Conservation (phyloP, 2,113 vertebrate species). For the Malurus cyaneus region DNA sequence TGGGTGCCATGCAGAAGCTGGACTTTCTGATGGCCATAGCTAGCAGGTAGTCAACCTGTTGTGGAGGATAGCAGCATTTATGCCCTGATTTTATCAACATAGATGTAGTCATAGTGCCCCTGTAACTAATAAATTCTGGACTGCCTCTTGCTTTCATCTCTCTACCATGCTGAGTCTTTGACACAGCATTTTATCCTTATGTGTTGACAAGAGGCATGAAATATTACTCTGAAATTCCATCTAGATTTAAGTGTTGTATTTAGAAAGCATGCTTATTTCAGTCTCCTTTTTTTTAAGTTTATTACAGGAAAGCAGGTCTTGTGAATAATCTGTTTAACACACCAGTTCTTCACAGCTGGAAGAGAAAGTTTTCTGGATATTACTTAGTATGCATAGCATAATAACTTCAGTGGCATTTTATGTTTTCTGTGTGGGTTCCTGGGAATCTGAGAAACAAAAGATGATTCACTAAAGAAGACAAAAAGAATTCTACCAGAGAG, state of each 20-base stretch:
- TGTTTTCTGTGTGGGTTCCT: neutral
- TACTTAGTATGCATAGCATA: neutral
- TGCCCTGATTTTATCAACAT: neutral
- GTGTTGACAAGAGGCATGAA: neutral
- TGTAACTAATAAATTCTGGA: neutral
- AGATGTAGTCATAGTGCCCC: neutral
- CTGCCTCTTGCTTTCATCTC: neutral
- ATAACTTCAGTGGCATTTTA: neutral
- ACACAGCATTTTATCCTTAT: neutral
- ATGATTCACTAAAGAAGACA: neutral
- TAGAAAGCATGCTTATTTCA: neutral
- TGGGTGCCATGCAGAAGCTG: neutral
- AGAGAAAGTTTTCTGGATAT: neutral
- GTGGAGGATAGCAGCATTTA: neutral
- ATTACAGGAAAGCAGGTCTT: neutral
- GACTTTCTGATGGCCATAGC: neutral
- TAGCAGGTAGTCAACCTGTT: neutral
- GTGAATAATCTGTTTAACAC: neutral
- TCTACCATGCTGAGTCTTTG: neutral
- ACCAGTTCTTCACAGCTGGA: neutral
- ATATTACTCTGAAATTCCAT: neutral
- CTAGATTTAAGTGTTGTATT: neutral
- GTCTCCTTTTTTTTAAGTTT: neutral
- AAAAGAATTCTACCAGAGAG: conserved; percentile 40
- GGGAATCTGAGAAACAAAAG: conserved; percentile 32